These are phyloP conservation scores for Holothuria glaberrima DNA, from an alignment of 35 echinoderm and acorn worm species.

Conservation along the genomic window DNA sequence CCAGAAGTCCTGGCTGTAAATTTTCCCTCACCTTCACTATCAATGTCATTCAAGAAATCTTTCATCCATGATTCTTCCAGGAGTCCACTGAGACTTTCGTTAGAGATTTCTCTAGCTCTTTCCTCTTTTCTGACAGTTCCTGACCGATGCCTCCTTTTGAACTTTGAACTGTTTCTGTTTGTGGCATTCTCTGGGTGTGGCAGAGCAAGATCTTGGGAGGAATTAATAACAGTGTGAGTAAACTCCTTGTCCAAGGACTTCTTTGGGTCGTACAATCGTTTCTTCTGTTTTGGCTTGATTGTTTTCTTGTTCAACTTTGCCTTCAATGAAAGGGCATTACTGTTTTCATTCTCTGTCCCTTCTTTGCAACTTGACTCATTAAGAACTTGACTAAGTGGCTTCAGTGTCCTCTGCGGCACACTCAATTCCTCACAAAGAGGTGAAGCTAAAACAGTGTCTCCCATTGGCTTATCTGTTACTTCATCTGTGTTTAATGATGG, in stretches of 20 bases:
- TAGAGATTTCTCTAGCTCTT: not conserved
- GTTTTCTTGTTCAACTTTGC: constrained; percentile 23
- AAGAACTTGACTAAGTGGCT: constrained; percentile 19
- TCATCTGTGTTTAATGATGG: not conserved
- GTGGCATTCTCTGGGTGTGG: not conserved
- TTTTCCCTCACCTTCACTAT: not conserved
- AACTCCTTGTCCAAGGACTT: constrained; percentile 42
- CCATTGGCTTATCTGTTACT: not conserved
- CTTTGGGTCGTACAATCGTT: constrained; percentile 38
- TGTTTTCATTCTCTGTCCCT: not conserved
- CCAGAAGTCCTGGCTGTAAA: not conserved
- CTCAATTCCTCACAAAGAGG: not conserved
- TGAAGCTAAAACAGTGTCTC: not conserved
- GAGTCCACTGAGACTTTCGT: constrained; percentile 28
- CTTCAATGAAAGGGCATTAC: not conserved
- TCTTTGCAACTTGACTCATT: constrained; percentile 18
- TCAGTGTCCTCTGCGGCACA: not conserved
- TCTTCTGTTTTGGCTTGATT: constrained; percentile 6
- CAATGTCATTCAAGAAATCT: constrained; percentile 57
- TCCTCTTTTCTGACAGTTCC: not conserved
- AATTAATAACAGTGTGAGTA: not conserved
- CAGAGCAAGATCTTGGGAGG: not conserved
- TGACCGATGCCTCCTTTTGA: not conserved
- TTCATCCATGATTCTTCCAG: constrained; percentile 52
- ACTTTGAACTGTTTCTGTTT: not conserved